Evolutionary conservation across 2,797 vertebrate species (phyloP).

Genomic region (Enteromius anoplus): DNA sequence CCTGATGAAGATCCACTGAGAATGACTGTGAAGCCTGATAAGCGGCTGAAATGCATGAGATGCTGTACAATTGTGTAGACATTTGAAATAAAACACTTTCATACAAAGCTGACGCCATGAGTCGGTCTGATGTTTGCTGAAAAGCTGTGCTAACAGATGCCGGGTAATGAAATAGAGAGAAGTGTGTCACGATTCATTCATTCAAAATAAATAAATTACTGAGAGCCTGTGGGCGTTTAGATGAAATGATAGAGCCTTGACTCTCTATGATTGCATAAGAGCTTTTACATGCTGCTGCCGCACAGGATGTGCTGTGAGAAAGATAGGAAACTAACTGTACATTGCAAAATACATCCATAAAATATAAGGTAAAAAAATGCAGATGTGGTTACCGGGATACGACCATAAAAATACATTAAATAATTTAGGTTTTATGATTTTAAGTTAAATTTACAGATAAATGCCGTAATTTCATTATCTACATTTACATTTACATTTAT

Average conservation of each 20-base stretch:
- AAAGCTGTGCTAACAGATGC: not conserved
- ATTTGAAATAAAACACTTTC: slow-evolving; percentile 36
- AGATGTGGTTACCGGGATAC: too few relatives aligned
- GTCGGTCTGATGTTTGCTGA: not conserved
- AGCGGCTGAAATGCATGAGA: not conserved
- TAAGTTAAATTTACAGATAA: too few relatives aligned
- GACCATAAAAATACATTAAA: too few relatives aligned
- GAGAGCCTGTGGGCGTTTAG: not conserved
- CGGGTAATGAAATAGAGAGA: not conserved
- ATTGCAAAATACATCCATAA: too few relatives aligned
- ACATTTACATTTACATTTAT: too few relatives aligned
- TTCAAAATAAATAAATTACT: not conserved
- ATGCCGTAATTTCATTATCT: too few relatives aligned
- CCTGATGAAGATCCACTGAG: not conserved
- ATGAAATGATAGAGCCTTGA: slow-evolving; percentile 27
- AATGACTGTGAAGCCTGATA: not conserved
- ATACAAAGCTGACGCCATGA: not conserved
- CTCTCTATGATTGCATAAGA: slow-evolving; percentile 26
- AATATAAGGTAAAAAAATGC: too few relatives aligned
- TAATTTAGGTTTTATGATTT: too few relatives aligned
- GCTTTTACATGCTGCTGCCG: not conserved
- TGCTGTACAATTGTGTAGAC: not conserved
- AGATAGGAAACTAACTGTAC: not conserved
- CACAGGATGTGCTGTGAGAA: not conserved
- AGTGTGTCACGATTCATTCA: slow-evolving; percentile 18